Percentiles rank a stretch among this genome's conserved stretches.
phyloP scores from a whole-genome alignment of 1,140 invertebrate species.

The Nebria ingens region DNA sequence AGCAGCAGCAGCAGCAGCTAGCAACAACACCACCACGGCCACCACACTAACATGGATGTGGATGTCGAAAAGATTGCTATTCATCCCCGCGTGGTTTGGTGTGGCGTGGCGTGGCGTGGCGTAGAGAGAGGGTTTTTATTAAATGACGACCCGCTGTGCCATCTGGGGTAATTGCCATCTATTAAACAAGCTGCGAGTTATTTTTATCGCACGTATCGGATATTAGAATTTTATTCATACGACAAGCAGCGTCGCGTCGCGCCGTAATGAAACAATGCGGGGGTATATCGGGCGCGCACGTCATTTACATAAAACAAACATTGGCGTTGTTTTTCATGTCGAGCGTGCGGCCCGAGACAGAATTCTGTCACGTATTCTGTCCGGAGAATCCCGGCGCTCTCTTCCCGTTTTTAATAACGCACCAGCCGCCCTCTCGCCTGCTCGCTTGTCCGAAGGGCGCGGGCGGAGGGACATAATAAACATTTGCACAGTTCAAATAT shows the following conservation, averaged over 20 bases:
- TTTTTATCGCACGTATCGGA: conserved; percentile 7
- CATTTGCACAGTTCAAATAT: conserved; percentile 7
- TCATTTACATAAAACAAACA: conserved; percentile 9
- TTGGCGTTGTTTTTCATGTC: conserved; percentile 9
- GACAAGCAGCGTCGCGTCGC: not conserved
- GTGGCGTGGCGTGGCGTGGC: too few relatives aligned
- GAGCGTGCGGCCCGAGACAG: not conserved
- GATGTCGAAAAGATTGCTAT: too few relatives aligned
- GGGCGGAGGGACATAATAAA: not conserved
- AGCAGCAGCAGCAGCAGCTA: too few relatives aligned
- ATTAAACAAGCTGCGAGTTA: conserved; percentile 1
- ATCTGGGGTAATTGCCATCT: conserved; percentile 2
- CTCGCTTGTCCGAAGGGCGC: not conserved
- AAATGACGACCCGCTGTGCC: not conserved
- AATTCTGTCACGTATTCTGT: conserved; percentile 9
- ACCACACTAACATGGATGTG: too few relatives aligned
- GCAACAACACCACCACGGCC: too few relatives aligned
- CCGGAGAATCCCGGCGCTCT: conserved; percentile 1
- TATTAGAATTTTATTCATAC: not conserved
- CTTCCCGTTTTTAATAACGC: conserved; percentile 7
- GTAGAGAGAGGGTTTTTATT: not conserved
- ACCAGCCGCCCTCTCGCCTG: not conserved
- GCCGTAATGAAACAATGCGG: not conserved
- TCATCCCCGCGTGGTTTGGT: too few relatives aligned
- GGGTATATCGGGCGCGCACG: not conserved